phyloP scores from a whole-genome alignment of 2,888 invertebrate genomes.

The Pycnomerus fuliginosus region DNA sequence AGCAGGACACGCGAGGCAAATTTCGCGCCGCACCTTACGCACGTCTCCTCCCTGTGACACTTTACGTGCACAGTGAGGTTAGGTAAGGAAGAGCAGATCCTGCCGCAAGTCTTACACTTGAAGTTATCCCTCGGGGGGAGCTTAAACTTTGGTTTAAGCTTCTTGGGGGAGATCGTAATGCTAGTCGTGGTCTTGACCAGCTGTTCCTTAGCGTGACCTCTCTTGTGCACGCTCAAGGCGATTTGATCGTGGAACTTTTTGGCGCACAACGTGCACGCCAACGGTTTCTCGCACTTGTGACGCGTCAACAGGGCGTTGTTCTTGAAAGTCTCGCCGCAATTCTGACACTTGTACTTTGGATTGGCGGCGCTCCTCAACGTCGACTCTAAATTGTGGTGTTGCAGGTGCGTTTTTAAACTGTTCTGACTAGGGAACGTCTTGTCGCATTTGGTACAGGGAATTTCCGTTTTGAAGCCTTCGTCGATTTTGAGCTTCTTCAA shows the following conservation, averaged over 20 bases:
- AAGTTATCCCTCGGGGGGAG: conserved; percentile 5
- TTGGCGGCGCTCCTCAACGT: conserved; percentile 11
- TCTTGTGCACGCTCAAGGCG: conserved; percentile 41
- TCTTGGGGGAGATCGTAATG: conserved; percentile 39
- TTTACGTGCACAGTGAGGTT: conserved; percentile 37
- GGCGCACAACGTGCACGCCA: conserved; percentile 41
- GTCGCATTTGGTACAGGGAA: conserved; percentile 42
- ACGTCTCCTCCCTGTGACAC: conserved; percentile 41
- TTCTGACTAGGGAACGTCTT: conserved; percentile 49
- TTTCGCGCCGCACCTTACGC: conserved; percentile 37
- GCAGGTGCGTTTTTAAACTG: conserved; percentile 47
- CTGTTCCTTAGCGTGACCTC: conserved; percentile 41
- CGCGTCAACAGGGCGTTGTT: conserved; percentile 41
- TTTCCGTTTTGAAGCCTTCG: conserved; percentile 35
- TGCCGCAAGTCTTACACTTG: conserved; percentile 43
- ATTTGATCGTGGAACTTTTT: conserved; percentile 36
- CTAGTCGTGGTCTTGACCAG: conserved; percentile 38
- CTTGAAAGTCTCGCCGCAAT: conserved; percentile 42
- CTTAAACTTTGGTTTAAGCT: conserved; percentile 24
- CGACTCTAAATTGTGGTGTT: conserved; percentile 45
- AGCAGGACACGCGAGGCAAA: conserved; percentile 44
- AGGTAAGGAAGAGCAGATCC: conserved; percentile 36
- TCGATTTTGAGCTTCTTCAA: no score
- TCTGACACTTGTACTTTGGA: conserved; percentile 40
- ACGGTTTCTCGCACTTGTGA: conserved; percentile 35